These are phyloP conservation scores for Agrochola lychnidis DNA, from an alignment of 2,888 invertebrate genomes.

Conservation along the genomic window DNA sequence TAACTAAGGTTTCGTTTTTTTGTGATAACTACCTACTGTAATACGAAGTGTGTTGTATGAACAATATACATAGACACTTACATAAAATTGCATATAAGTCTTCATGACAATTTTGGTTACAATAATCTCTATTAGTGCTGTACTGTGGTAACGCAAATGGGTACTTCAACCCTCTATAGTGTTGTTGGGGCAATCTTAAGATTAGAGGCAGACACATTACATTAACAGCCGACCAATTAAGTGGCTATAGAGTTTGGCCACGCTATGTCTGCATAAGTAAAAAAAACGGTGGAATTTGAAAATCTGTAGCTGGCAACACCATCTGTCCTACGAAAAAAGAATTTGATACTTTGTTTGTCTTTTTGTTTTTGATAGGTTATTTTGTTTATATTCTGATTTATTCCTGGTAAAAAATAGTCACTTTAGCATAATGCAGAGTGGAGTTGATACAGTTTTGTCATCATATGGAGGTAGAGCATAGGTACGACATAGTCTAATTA, in stretches of 20 bases:
- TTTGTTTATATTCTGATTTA: too few relatives aligned
- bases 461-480: too few relatives aligned
- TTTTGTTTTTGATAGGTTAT: too few relatives aligned
- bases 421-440: too few relatives aligned
- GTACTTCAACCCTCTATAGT: not conserved
- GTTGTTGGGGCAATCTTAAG: slow-evolving; percentile 8
- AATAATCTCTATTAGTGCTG: not conserved
- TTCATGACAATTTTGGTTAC: slow-evolving; percentile 11
- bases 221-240: not conserved
- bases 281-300: too few relatives aligned
- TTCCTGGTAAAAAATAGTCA: too few relatives aligned
- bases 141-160: slow-evolving; percentile 15
- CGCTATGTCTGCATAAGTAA: too few relatives aligned
- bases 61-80: not conserved
- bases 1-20: not conserved
- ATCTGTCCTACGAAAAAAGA: too few relatives aligned
- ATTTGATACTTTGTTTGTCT: too few relatives aligned
- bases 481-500: too few relatives aligned
- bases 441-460: too few relatives aligned
- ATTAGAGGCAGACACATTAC: slow-evolving; percentile 9
- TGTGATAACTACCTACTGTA: not conserved
- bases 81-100: not conserved
- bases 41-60: not conserved
- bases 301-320: too few relatives aligned
- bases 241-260: not conserved